These are phyloP conservation scores for Punctoribates punctum DNA, from an alignment of 2,888 invertebrate genomes.

Conservation along the genomic window DNA sequence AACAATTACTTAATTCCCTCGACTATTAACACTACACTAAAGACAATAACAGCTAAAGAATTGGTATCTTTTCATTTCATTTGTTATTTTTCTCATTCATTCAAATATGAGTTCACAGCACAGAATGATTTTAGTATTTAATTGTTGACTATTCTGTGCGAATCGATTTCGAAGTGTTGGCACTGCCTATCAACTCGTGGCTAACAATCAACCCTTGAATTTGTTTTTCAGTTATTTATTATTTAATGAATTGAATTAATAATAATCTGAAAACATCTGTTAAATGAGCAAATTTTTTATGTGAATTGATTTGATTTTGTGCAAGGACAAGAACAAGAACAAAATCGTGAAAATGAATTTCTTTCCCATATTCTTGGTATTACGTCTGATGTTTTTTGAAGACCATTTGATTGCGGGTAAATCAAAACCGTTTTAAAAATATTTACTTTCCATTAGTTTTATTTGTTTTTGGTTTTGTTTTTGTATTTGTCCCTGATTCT, in stretches of 20 bases:
- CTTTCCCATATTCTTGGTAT: not conserved
- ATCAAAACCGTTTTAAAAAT: not conserved
- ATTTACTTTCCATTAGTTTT: not conserved
- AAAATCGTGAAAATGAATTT: not conserved
- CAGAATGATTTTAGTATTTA: no score
- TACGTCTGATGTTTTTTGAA: not conserved
- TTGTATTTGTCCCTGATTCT: not conserved
- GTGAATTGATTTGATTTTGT: no score
- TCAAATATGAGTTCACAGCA: not conserved
- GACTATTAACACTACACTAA: not conserved
- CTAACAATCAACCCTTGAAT: no score
- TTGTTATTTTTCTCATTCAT: not conserved
- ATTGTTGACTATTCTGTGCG: no score
- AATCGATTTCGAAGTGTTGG: no score
- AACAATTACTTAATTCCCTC: constrained; percentile 8
- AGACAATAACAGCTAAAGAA: not conserved
- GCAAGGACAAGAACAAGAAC: no score
- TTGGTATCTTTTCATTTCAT: not conserved
- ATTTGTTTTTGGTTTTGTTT: not conserved
- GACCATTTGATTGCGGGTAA: not conserved
- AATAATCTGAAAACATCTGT: no score
- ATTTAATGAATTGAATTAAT: no score
- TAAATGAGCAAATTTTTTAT: no score
- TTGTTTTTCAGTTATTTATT: no score
- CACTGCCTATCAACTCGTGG: no score